phyloP scores from a whole-genome alignment of 2,113 vertebrate species.

The Nibea albiflora region DNA sequence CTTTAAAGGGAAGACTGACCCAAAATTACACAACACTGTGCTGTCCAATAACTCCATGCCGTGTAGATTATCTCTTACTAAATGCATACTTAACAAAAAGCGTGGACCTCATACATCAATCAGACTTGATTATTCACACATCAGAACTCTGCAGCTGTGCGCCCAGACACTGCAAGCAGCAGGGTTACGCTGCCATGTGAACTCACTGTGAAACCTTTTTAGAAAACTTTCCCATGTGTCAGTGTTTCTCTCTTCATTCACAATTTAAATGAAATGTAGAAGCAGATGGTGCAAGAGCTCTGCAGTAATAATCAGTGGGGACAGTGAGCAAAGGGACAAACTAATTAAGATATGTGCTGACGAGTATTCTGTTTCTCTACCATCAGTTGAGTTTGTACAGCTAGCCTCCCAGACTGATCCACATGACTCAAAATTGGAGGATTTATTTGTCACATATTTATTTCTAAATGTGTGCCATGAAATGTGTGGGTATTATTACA shows the following conservation, averaged over 20 bases:
- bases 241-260: background rate
- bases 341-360: constrained; percentile 24
- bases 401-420: background rate
- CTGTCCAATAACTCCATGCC: too few species aligned
- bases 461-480: too few species aligned
- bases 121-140: constrained; percentile 1
- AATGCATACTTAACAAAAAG: background rate
- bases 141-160: constrained; percentile 8
- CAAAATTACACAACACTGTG: too few species aligned
- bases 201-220: constrained; percentile 1
- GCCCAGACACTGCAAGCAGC: background rate
- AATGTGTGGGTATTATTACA: too few species aligned
- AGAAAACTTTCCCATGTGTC: background rate
- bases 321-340: constrained; percentile 1
- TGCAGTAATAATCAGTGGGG: constrained; percentile 1
- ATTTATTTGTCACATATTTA: too few species aligned
- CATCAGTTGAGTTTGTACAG: background rate
- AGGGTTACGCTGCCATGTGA: background rate
- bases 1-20: too few species aligned
- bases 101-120: background rate
- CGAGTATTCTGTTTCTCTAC: background rate
- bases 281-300: constrained; percentile 31
- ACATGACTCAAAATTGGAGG: background rate
- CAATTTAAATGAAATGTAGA: constrained; percentile 9
- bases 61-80: too few species aligned